These are phyloP conservation scores for Alloplasta piceator DNA, from an alignment of 2,888 invertebrate species.

Conservation along the genomic window DNA sequence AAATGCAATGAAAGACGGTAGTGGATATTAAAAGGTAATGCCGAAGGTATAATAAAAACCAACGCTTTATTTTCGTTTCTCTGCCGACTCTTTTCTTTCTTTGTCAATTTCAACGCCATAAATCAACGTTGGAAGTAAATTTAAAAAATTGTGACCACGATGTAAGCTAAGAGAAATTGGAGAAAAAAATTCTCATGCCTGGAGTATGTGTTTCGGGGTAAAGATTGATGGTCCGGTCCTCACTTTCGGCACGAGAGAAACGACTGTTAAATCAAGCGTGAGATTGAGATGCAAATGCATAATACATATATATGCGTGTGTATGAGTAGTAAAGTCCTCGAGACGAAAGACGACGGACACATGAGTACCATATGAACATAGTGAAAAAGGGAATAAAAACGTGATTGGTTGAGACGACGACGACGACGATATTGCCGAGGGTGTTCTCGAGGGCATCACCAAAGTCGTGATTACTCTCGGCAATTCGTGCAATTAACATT, in stretches of 20 bases:
- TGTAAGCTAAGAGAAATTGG: conserved; percentile 76
- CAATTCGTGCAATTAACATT: conserved; percentile 80
- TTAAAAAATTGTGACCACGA: conserved; percentile 52
- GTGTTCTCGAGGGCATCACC: conserved; percentile 50
- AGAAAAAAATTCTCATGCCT: conserved; percentile 49
- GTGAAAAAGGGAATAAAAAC: conserved; percentile 58
- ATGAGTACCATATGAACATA: conserved; percentile 20
- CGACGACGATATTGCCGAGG: conserved; percentile 33
- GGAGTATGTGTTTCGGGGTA: conserved; percentile 47
- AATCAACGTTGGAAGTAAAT: conserved; percentile 29
- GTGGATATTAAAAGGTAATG: conserved; percentile 9
- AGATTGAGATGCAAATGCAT: conserved; percentile 80
- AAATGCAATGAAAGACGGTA: neutral
- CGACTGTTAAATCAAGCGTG: conserved; percentile 77
- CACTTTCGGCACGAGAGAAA: conserved; percentile 44
- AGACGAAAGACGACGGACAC: conserved; percentile 48
- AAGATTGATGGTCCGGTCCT: conserved; percentile 71
- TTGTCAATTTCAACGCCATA: conserved; percentile 10
- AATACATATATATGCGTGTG: conserved; percentile 46
- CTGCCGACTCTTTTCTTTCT: neutral
- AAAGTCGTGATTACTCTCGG: conserved; percentile 74
- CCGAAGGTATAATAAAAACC: neutral
- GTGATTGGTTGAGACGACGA: conserved; percentile 31
- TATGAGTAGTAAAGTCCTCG: conserved; percentile 40
- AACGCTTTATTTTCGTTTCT: neutral